These are phyloP conservation scores for Fratercula arctica DNA, from an alignment of 2,797 vertebrate species.

Conservation along the genomic window DNA sequence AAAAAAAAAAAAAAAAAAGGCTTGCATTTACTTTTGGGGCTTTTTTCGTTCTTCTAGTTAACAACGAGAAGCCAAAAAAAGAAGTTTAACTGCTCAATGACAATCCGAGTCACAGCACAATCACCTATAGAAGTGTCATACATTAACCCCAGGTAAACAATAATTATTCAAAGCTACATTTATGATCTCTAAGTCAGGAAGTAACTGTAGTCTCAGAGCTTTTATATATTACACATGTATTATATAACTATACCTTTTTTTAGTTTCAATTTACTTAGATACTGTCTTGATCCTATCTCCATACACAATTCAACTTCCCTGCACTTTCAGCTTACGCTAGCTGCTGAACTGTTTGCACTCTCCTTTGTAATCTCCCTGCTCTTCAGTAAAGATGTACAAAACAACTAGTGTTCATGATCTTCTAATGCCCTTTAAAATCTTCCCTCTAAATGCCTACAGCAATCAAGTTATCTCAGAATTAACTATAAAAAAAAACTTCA, in stretches of 20 bases:
- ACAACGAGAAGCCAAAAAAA: background rate
- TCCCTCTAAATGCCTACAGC: background rate
- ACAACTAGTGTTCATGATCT: background rate
- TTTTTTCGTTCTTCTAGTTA: background rate
- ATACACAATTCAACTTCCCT: background rate
- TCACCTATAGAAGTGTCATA: background rate
- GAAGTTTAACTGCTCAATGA: background rate
- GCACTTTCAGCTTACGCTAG: background rate
- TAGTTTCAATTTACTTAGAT: background rate
- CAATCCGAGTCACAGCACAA: background rate
- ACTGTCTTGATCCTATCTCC: background rate
- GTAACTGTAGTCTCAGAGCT: background rate
- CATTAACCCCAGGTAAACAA: background rate
- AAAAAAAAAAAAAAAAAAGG: background rate
- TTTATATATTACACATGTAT: background rate
- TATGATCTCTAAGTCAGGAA: background rate
- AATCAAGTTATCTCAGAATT: background rate
- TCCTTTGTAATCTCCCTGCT: background rate
- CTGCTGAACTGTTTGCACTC: background rate
- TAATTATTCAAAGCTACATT: background rate
- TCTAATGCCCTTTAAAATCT: background rate
- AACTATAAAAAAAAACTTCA: background rate
- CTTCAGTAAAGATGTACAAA: background rate
- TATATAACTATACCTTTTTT: background rate
- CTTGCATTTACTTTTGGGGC: background rate